A percentile compares a stretch with the other conserved stretches of the same genome.
These are phyloP conservation scores for Alviniconcha marisindica DNA, from an alignment of 1,140 invertebrate species.

Conservation along the genomic window DNA sequence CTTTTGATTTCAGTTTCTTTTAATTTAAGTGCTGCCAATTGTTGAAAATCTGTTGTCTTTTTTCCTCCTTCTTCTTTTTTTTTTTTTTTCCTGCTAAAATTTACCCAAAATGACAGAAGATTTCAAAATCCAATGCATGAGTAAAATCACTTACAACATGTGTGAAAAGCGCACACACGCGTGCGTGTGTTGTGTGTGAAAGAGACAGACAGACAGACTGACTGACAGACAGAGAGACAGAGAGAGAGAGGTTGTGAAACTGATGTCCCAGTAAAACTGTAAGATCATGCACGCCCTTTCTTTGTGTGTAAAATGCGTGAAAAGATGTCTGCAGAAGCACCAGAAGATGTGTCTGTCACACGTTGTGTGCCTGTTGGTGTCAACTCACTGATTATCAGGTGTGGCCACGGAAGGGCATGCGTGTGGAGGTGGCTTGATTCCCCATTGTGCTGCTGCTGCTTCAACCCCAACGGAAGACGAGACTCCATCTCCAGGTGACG, in stretches of 20 bases:
- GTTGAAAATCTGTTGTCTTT: neutral
- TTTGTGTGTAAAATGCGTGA: too few relatives aligned
- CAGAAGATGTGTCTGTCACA: neutral
- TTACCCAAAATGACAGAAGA: neutral
- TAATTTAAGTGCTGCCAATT: too few relatives aligned
- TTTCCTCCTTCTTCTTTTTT: neutral
- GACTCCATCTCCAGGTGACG: conserved; percentile 18
- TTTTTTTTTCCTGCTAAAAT: neutral
- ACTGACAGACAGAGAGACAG: neutral
- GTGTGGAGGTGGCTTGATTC: neutral
- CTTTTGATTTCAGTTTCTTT: too few relatives aligned
- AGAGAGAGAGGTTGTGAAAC: too few relatives aligned
- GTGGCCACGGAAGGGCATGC: neutral
- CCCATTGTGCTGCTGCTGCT: neutral
- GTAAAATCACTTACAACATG: neutral
- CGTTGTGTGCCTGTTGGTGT: neutral
- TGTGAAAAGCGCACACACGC: too few relatives aligned
- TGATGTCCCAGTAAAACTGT: too few relatives aligned
- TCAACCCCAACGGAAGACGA: neutral
- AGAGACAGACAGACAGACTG: neutral
- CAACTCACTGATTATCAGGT: conserved; percentile 16
- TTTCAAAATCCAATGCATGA: neutral
- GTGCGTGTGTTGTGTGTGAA: neutral
- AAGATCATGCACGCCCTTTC: too few relatives aligned
- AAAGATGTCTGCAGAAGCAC: neutral